These are phyloP conservation scores for Lithobates sylvaticus DNA, from an alignment of 2,797 vertebrate species.

Conservation along the genomic window DNA sequence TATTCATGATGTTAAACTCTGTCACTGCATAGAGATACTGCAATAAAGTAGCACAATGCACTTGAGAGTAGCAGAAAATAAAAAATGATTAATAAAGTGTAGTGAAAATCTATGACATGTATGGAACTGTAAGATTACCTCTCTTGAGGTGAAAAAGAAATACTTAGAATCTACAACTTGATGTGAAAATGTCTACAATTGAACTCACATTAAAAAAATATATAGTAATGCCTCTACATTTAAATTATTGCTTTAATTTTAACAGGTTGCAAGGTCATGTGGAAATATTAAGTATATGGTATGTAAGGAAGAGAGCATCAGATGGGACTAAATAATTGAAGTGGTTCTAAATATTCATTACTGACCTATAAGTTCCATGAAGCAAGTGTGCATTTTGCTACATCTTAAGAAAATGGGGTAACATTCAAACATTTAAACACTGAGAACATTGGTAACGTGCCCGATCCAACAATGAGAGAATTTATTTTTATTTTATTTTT, in stretches of 20 bases:
- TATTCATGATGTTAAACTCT: conserved; percentile 55
- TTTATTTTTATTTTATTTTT: too few species aligned
- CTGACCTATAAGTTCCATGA: background rate
- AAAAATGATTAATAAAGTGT: conserved; percentile 45
- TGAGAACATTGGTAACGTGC: too few species aligned
- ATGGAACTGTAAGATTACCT: conserved; percentile 30
- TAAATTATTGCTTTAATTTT: background rate
- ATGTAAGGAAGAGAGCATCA: background rate
- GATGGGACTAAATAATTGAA: background rate
- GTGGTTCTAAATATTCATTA: conserved; percentile 9
- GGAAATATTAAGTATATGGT: background rate
- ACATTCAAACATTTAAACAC: too few species aligned
- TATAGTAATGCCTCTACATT: background rate
- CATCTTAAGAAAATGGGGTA: background rate
- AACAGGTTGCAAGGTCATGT: background rate
- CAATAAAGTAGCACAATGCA: conserved; percentile 40
- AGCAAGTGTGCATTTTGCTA: background rate
- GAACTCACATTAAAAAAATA: background rate
- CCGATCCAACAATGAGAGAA: too few species aligned
- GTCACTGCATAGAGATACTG: conserved; percentile 38
- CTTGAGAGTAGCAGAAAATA: conserved; percentile 30
- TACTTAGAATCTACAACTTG: conserved; percentile 21
- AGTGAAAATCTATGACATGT: conserved; percentile 27
- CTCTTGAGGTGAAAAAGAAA: conserved; percentile 4
- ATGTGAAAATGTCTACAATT: conserved; percentile 10